A percentile compares a stretch with the other conserved stretches of the same genome.
Evolutionary conservation across 2,888 invertebrate genomes (phyloP).

Genomic region (Mythimna loreyi): DNA sequence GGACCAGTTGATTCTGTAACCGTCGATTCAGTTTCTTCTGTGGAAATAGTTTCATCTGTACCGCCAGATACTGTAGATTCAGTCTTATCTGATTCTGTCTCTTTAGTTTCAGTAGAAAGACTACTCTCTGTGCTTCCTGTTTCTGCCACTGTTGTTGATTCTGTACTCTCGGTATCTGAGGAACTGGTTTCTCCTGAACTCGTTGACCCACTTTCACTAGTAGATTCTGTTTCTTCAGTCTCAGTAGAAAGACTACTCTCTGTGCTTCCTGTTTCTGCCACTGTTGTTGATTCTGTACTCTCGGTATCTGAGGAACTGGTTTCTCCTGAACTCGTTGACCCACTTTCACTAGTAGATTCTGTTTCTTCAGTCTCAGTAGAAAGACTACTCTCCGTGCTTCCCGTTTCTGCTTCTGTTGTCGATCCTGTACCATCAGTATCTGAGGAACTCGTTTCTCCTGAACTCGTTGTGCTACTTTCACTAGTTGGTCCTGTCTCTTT

Average conservation of each 20-base stretch:
- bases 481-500: constrained; percentile 15
- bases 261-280: too few relatives aligned
- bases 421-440: constrained; percentile 18
- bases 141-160: background rate
- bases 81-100: constrained; percentile 7
- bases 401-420: constrained; percentile 25
- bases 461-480: constrained; percentile 23
- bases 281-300: constrained; percentile 3
- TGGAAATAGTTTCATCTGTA: constrained; percentile 13
- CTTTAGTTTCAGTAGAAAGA: too few relatives aligned
- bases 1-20: constrained; percentile 2
- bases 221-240: background rate
- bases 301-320: background rate
- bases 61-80: constrained; percentile 14
- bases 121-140: too few relatives aligned
- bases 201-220: constrained; percentile 14
- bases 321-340: constrained; percentile 23
- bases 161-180: background rate
- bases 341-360: constrained; percentile 4
- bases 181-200: constrained; percentile 18
- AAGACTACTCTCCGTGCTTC: constrained; percentile 24
- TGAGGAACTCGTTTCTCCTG: constrained; percentile 12
- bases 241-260: constrained; percentile 13
- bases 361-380: constrained; percentile 14
- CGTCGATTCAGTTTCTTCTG: constrained; percentile 1